Percentiles rank a stretch among this genome's conserved stretches.
Evolutionary conservation across 2,888 invertebrate species (phyloP).

Genomic region (Polydrusus pterygomalis): DNA sequence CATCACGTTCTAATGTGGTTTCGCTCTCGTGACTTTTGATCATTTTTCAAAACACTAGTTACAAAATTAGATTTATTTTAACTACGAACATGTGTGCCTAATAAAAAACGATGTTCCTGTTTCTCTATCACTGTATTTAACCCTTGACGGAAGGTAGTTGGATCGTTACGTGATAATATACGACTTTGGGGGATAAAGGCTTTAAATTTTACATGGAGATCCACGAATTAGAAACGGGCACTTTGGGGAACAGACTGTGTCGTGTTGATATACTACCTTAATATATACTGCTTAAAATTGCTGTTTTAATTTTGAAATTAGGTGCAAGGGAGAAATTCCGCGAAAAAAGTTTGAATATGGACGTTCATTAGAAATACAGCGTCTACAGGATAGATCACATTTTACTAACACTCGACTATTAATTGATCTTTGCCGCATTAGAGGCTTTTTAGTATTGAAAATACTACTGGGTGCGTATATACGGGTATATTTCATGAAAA

Average conservation of each 20-base stretch:
- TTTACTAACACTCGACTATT: no score
- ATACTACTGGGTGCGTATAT: no score
- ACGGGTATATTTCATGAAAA: no score
- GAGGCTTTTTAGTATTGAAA: no score
- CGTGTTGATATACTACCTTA: background rate
- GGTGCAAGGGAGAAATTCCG: background rate
- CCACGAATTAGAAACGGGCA: slow-evolving; percentile 38
- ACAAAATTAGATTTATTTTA: slow-evolving; percentile 51
- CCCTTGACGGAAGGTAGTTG: slow-evolving; percentile 46
- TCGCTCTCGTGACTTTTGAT: slow-evolving; percentile 44
- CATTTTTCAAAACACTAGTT: slow-evolving; percentile 41
- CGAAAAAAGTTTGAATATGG: background rate
- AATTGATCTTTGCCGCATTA: no score
- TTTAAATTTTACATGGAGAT: slow-evolving; percentile 48
- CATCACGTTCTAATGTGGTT: slow-evolving; percentile 37
- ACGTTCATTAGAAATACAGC: no score
- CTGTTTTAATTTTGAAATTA: slow-evolving; percentile 4
- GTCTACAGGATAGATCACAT: no score
- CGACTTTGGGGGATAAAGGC: slow-evolving; percentile 45
- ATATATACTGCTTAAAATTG: slow-evolving; percentile 9
- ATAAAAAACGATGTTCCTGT: slow-evolving; percentile 53
- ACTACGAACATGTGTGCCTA: slow-evolving; percentile 46
- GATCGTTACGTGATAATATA: slow-evolving; percentile 44
- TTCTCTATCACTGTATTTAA: slow-evolving; percentile 48
- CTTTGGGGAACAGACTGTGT: slow-evolving; percentile 7